Evolutionary conservation across 2,888 invertebrate genomes (phyloP).

Genomic region (Poecilus cupreus): DNA sequence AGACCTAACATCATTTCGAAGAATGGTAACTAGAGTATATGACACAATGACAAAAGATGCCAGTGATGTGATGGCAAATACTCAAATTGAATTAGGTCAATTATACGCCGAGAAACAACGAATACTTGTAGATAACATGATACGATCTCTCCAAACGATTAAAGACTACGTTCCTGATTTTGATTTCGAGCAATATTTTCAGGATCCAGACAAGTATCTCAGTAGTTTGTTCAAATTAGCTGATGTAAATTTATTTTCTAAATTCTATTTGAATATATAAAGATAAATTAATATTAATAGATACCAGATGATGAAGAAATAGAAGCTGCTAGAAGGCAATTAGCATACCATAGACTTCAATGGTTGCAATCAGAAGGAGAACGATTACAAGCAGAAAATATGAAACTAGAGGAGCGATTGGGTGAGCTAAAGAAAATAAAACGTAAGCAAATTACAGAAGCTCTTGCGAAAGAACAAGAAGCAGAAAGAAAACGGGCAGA

Average conservation of each 20-base stretch:
- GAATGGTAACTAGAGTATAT: slow-evolving; percentile 69
- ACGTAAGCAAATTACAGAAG: slow-evolving; percentile 64
- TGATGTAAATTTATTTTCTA: slow-evolving; percentile 37
- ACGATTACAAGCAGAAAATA: slow-evolving; percentile 69
- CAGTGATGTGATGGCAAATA: slow-evolving; percentile 70
- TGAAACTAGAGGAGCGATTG: slow-evolving; percentile 66
- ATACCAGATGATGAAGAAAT: slow-evolving; percentile 66
- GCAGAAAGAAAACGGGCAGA: slow-evolving; percentile 66
- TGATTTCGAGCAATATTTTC: slow-evolving; percentile 68
- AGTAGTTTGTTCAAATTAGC: slow-evolving; percentile 65
- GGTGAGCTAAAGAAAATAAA: slow-evolving; percentile 68
- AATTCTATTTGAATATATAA: not conserved
- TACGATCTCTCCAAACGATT: slow-evolving; percentile 69
- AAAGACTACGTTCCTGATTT: slow-evolving; percentile 68
- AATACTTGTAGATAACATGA: slow-evolving; percentile 67
- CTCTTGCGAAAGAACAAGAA: slow-evolving; percentile 64
- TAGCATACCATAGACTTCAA: slow-evolving; percentile 70
- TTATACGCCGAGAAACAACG: slow-evolving; percentile 67
- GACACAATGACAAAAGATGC: slow-evolving; percentile 71
- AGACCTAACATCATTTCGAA: slow-evolving; percentile 68
- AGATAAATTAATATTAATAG: slow-evolving; percentile 59
- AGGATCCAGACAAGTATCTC: slow-evolving; percentile 66
- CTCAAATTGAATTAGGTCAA: slow-evolving; percentile 69
- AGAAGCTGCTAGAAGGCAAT: slow-evolving; percentile 68
- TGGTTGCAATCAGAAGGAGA: slow-evolving; percentile 71